phyloP scores from a whole-genome alignment of 2,888 invertebrate genomes.

The Allacma fusca region DNA sequence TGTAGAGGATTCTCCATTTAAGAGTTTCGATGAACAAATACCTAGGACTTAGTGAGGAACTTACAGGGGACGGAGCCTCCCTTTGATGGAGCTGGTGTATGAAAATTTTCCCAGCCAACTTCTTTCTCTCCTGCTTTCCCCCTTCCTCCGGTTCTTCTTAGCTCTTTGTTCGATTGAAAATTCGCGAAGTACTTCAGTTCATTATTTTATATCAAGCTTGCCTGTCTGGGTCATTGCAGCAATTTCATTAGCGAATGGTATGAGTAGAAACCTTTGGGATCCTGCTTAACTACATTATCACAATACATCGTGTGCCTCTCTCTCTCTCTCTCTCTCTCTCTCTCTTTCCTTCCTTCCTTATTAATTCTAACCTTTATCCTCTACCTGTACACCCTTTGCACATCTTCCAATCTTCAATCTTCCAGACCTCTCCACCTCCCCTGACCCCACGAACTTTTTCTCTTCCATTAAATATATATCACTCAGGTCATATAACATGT shows the following conservation, averaged over 20 bases:
- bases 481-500: too few species aligned
- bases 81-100: not conserved
- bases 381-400: not conserved
- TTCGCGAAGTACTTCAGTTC: not conserved
- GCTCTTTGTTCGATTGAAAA: conserved; percentile 6
- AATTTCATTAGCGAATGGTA: conserved; percentile 3
- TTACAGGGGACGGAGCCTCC: too few species aligned
- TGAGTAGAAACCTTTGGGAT: not conserved
- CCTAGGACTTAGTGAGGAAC: too few species aligned
- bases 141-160: not conserved
- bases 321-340: not conserved
- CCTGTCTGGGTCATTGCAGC: conserved; percentile 6
- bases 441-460: too few species aligned
- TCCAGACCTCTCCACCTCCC: too few species aligned
- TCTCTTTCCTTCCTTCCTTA: not conserved
- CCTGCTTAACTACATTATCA: not conserved
- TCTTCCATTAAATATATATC: too few species aligned
- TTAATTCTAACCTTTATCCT: not conserved
- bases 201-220: conserved; percentile 8
- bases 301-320: not conserved
- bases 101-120: not conserved
- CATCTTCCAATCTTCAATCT: not conserved
- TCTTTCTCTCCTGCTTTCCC: not conserved
- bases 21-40: too few species aligned
- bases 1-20: too few species aligned